Percentiles rank a stretch among this genome's conserved stretches.
These are phyloP conservation scores for Zaprionus camerounensis DNA, from an alignment of 1,140 invertebrate genomes.

Conservation along the genomic window DNA sequence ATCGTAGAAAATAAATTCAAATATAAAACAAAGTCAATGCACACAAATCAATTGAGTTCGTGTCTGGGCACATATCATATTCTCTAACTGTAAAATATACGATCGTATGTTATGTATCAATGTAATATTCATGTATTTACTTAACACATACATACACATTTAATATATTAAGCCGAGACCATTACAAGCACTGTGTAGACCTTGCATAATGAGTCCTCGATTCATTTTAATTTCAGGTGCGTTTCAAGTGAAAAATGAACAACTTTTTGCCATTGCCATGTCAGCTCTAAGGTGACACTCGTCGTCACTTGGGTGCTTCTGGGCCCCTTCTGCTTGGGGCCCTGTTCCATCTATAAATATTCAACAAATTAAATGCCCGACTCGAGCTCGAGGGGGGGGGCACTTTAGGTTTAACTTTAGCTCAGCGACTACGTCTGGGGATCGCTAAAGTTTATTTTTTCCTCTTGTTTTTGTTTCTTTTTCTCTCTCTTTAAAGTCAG, in stretches of 20 bases:
- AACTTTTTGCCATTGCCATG: slow-evolving; percentile 49
- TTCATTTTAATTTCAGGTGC: slow-evolving; percentile 38
- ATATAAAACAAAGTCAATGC: slow-evolving; percentile 33
- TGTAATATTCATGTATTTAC: slow-evolving; percentile 3
- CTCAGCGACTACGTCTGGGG: slow-evolving; percentile 7
- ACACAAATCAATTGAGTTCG: slow-evolving; percentile 67
- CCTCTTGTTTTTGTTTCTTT: slow-evolving; percentile 4
- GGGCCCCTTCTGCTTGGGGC: neutral
- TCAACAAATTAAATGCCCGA: slow-evolving; percentile 62
- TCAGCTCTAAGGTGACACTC: slow-evolving; percentile 67
- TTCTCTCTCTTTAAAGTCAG: slow-evolving; percentile 42
- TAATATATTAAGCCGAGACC: slow-evolving; percentile 23
- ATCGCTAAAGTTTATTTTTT: slow-evolving; percentile 25
- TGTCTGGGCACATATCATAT: slow-evolving; percentile 63
- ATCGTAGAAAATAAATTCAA: slow-evolving; percentile 6
- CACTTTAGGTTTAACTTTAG: slow-evolving; percentile 30
- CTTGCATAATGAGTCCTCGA: slow-evolving; percentile 47
- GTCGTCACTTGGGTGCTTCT: neutral
- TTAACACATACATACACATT: neutral
- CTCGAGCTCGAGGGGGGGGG: slow-evolving; percentile 15
- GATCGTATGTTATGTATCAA: neutral
- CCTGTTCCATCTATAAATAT: slow-evolving; percentile 65
- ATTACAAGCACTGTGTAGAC: slow-evolving; percentile 8
- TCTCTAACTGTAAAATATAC: slow-evolving; percentile 14
- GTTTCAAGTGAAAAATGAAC: slow-evolving; percentile 32